Percentiles rank a stretch among this genome's conserved stretches.
phyloP scores from a whole-genome alignment of 2,797 vertebrate genomes.

The Acanthurus lineatus region DNA sequence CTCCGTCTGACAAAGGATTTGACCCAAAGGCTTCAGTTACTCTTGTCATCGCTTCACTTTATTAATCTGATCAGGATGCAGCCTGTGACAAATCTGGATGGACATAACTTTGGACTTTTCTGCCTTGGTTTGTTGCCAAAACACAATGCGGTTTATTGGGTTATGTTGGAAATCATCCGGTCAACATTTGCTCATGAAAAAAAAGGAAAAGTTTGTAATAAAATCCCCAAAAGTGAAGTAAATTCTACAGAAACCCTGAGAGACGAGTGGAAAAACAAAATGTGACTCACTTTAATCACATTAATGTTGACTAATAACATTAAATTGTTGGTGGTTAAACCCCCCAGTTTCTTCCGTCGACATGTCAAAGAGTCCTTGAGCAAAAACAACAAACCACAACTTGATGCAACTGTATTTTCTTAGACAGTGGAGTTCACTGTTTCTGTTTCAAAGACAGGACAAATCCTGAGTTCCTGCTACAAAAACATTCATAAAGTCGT shows the following conservation, averaged over 20 bases:
- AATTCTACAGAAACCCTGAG: slow-evolving; percentile 24
- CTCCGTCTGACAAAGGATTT: not conserved
- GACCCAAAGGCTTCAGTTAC: slow-evolving; percentile 40
- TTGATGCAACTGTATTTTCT: not conserved
- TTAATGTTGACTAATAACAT: too few relatives aligned
- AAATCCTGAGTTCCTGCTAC: too few relatives aligned
- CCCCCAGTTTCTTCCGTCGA: not conserved
- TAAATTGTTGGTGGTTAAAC: not conserved
- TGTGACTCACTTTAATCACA: not conserved
- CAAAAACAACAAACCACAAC: not conserved
- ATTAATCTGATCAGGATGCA: not conserved
- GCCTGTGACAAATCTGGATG: not conserved
- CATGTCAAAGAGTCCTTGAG: not conserved
- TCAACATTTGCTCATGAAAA: too few relatives aligned
- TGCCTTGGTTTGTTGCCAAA: too few relatives aligned
- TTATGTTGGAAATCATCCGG: too few relatives aligned
- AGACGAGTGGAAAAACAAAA: not conserved
- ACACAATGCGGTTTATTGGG: too few relatives aligned
- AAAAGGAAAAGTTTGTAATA: not conserved
- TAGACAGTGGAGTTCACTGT: not conserved
- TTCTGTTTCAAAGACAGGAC: too few relatives aligned
- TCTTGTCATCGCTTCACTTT: slow-evolving; percentile 12
- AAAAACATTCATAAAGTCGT: too few relatives aligned
- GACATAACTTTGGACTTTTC: not conserved
- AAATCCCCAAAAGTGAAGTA: too few relatives aligned